Evolutionary conservation across 2,797 vertebrate species (phyloP), one percentile per base, ranked within the genome.

Genomic region (Gymnodraco acuticeps): DNA sequence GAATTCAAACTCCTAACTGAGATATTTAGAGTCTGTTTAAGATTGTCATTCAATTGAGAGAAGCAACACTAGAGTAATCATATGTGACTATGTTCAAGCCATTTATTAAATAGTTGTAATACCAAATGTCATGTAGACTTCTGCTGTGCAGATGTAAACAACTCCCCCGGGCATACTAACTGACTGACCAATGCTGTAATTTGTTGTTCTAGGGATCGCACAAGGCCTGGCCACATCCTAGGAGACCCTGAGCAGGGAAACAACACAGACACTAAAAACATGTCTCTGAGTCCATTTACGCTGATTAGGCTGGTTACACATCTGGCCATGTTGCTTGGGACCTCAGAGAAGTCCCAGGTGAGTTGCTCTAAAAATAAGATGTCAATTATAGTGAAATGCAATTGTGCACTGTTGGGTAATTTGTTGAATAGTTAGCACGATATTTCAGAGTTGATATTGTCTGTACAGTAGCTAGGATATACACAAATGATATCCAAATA

Each of bases 221-320:
- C 96, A 2, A 94, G 93, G 11, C 89, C 81, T 0, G 96, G 97
- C 20, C 97, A 98, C 0, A 52, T 97, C 27, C 89, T 98, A 4
- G 96, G 96, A 27, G 33, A 74, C 10, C 80, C 92, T 3, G 0
- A 53, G 1, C 69, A 61, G 13, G 91, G 93, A 14, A 91, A 27
- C 1, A 83, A 75, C 0, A 15, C 64, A 0, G 74, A 94, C 17
- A 96, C 96, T 41, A 92, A 97, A 67, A 77, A 75, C 54, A 79
- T 96, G 87, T 72, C 96, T 27, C 93, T 95, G 0, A 81, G 78
- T 17, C 94, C 79, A 38, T 96, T 96, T 15, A 23, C 91, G 17
- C 85, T 97, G 50, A 61, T 95, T 16, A 93, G 96, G 9, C 42
- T 96, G 31, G 85, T 97, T 76, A 96, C 96, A 0, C 97, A 98